Base-by-base conservation (phyloP, 2,888 invertebrate genomes). In the Hermodice carunculata region DNA sequence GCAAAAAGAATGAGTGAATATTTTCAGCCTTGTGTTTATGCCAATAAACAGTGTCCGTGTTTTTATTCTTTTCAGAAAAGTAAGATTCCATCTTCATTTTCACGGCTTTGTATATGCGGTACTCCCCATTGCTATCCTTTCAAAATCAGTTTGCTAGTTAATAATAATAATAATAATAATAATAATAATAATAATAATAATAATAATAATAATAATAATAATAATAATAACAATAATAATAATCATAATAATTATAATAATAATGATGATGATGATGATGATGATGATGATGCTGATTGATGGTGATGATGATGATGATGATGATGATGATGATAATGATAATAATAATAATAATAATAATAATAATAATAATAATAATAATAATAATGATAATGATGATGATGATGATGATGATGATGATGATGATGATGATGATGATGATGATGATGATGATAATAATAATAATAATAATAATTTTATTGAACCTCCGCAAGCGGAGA, bases 181-280 rank as follows among this genome's bases (percentile, higher is more conserved):
- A 17, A 17, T 14, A 14, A 14, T 37, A 11, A 37, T 37, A 37
- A 37, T 37, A 37, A 14, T 14, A 37, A 37, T 37, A 17, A 17
- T 37, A n/a, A n/a, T n/a, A n/a, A n/a, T n/a, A n/a, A n/a, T n/a
- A n/a, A n/a, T n/a, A n/a, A n/a, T n/a, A n/a, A n/a, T n/a, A n/a
- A n/a, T n/a, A n/a, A n/a, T n/a, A n/a, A n/a, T n/a, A n/a, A n/a
- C n/a, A n/a, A n/a, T n/a, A n/a, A n/a, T n/a, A n/a, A n/a, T n/a
- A n/a, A n/a, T n/a, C n/a, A n/a, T n/a, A n/a, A n/a, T n/a, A n/a
- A n/a, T n/a, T n/a, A n/a, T n/a, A n/a, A n/a, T n/a, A n/a, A n/a
- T n/a, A n/a, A n/a, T n/a, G 73, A 76, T 40, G 78, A 77, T 28
- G 75, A 75, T 58, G 80, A 79, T 66, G 81, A 81, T 58, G 81